Evolutionary conservation across 2,888 invertebrate genomes (phyloP), one percentile per base, ranked within the genome.

Genomic region (Anaspis maculata): DNA sequence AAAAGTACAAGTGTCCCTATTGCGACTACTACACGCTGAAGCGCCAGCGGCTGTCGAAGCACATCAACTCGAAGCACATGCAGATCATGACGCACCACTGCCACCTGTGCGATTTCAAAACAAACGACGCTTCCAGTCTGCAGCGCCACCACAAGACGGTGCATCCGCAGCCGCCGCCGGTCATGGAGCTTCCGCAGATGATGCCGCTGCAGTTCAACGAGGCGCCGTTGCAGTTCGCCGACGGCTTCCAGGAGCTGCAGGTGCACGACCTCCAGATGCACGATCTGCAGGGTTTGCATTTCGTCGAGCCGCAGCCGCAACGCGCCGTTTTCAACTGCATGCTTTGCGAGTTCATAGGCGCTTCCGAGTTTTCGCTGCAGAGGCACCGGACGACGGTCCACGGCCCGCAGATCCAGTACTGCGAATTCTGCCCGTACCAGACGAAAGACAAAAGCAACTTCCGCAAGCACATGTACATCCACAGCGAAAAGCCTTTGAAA

Each of bases 381-480:
- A 28, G 28, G 27, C 39, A 36, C 32, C 9, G 36, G 15, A 27
- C 27, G 12, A 14, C 32, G 4, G 14, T 15, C 7, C 31, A 37
- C 16, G 37, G 37, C 3, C 30, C 33, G 11, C 7, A 35, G 11
- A 30, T 28, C 31, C 21, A 40, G 19, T 39, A 23, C 16, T 52
- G 52, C 29, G 46, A 44, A 3, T 45, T 51, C 27, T 56, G 57
- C 31, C 41, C 50, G 1, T 56, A 57, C 32, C 38, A 49, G 10
- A 47, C 53, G 6, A 48, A 45, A 15, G 55, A 56, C 27, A 45
- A 51, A 21, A 54, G 52, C 32, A 57, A 57, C 34, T 50, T 52
- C 28, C 41, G 53, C 6, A 55, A 54, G 26, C 56, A 56, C 26
- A 30, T 49, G 12, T 56, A 52, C 24, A 54, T 52, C 3, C 57